Evolutionary conservation across 2,797 vertebrate species (phyloP).

Genomic region (Enteromius fasciolatus): DNA sequence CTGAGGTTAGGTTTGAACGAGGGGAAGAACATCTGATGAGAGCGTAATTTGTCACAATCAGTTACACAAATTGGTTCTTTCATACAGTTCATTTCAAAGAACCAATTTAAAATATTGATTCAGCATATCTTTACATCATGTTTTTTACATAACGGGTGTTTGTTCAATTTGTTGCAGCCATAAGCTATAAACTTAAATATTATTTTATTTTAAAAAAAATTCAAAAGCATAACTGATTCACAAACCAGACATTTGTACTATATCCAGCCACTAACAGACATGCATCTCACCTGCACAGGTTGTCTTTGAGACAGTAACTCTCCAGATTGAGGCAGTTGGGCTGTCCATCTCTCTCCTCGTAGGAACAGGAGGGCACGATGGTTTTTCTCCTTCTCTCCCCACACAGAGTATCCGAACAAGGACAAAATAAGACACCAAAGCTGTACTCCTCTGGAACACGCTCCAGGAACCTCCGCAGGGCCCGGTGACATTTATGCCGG

Average conservation of each 20-base stretch:
- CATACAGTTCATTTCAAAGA: neutral
- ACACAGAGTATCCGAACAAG: slow-evolving; percentile 85
- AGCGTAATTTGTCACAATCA: neutral
- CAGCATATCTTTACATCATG: neutral
- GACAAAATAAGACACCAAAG: slow-evolving; percentile 89
- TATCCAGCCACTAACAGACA: neutral
- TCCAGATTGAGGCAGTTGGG: slow-evolving; percentile 89
- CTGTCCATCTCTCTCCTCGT: slow-evolving; percentile 77
- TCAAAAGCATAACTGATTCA: no score
- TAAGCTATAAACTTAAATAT: neutral
- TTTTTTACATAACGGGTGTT: neutral
- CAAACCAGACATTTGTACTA: no score
- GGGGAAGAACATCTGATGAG: neutral
- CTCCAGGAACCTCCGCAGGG: slow-evolving; percentile 88
- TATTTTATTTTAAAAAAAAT: neutral
- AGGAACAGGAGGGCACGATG: slow-evolving; percentile 92
- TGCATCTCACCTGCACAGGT: slow-evolving; percentile 88
- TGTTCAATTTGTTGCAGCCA: neutral
- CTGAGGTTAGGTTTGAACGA: neutral
- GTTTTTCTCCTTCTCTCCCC: slow-evolving; percentile 91
- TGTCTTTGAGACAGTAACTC: slow-evolving; percentile 82
- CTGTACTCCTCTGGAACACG: slow-evolving; percentile 87
- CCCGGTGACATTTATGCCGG: slow-evolving; percentile 84
- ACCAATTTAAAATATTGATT: slow-evolving; percentile 8
- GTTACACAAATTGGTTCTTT: slow-evolving; percentile 18